Conservation (phyloP, 2,797 vertebrate species). For the Clarias pachynema region DNA sequence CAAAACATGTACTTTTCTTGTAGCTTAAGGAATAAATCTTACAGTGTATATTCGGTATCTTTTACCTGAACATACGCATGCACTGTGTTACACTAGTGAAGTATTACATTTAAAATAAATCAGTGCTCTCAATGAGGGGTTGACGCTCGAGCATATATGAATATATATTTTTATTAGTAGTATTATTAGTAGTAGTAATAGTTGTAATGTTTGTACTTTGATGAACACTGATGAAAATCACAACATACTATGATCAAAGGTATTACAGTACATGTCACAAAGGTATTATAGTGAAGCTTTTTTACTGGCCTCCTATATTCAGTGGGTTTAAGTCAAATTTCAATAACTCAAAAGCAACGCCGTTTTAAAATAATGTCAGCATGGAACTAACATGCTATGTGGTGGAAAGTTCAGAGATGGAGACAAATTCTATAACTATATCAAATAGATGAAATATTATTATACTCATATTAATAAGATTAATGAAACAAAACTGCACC, state of each 20-base stretch:
- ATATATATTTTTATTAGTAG: too few relatives aligned
- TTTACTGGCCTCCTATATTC: too few relatives aligned
- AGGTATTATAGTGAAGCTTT: not conserved
- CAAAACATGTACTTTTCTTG: not conserved
- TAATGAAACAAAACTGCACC: not conserved
- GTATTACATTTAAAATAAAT: not conserved
- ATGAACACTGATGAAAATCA: not conserved
- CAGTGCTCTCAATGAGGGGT: not conserved
- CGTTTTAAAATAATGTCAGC: not conserved
- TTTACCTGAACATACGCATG: not conserved
- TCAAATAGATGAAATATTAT: not conserved
- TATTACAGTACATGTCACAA: too few relatives aligned
- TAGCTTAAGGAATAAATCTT: not conserved
- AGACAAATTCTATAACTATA: too few relatives aligned
- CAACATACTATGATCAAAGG: not conserved
- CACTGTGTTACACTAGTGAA: not conserved
- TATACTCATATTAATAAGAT: not conserved
- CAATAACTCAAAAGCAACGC: not conserved
- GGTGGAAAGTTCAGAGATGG: not conserved
- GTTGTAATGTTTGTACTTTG: not conserved
- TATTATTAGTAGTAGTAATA: not conserved
- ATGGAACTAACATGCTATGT: not conserved
- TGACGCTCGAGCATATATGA: not conserved
- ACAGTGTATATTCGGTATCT: not conserved
- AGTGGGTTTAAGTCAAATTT: not conserved